Evolutionary conservation across 1,140 invertebrate genomes (phyloP), one percentile per base, ranked within the genome.

Genomic region (Calycopis cecrops): DNA sequence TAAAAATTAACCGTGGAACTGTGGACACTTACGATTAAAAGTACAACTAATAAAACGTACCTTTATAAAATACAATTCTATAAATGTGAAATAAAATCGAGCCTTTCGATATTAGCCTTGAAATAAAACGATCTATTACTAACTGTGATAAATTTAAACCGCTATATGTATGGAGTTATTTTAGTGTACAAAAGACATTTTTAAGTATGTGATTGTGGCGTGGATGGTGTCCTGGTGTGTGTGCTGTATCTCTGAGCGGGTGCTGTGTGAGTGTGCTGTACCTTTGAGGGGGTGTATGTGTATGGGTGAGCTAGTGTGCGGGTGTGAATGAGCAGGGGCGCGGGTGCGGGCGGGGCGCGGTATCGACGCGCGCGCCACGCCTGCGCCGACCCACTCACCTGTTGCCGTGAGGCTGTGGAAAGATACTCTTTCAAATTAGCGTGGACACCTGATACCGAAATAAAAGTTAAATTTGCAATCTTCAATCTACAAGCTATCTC

Each of bases 401-500:
- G 81, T 83, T 83, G 81, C 79, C 73, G 81, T 70, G 66, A 85
- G 74, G 69, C 71, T 76, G 67, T 81, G 79, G 76, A 85, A 80
- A 85, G 76, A 79, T 80, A 82, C 78, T 76, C 78, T 79, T 79
- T 84, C 68, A 80, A 79, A 81, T 82, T 81, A 78, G 76, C 66
- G 67, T 65, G 61, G 78, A 82, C 74, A 83, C 72, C 79, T 81
- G 79, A 85, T 77, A 80, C 75, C 60, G 67, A 76, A 72, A 77
- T 79, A 73, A 83, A 76, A 60, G 54, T 52, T 56, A 54, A 57
- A 55, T 63, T 56, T 49, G 53, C 48, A 51, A 60, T 57, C 40
- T 44, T 34, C 60, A 57, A 34, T 47, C 37, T 44, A 42, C 40
- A 59, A 57, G 49, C 51, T 21, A 52, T 49, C 35, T 2, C 17